Conservation (phyloP, 2,888 invertebrate genomes). For the Patella depressa region DNA sequence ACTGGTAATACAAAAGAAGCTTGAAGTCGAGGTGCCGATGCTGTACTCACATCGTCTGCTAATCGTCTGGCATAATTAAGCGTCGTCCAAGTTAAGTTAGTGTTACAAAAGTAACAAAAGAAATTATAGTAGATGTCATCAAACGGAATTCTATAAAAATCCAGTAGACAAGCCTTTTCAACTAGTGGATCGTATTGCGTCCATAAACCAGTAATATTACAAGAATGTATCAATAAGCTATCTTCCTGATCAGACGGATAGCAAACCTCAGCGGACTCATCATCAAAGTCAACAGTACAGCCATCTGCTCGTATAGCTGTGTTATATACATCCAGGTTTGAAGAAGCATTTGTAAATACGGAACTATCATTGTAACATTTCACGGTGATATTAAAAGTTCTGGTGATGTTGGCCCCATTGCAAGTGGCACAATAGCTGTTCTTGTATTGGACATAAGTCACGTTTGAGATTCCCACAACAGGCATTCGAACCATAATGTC, state of each 20-base stretch:
- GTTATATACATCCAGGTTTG: not conserved
- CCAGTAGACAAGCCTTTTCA: not conserved
- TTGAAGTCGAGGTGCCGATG: too few species aligned
- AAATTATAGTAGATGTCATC: not conserved
- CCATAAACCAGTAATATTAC: not conserved
- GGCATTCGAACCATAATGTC: too few species aligned
- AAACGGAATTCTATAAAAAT: not conserved
- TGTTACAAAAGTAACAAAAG: not conserved
- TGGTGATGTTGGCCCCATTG: not conserved
- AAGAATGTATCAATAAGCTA: not conserved
- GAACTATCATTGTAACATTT: not conserved
- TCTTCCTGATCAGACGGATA: not conserved
- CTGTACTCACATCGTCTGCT: too few species aligned
- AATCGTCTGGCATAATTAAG: too few species aligned
- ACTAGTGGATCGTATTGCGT: not conserved
- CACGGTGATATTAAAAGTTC: not conserved
- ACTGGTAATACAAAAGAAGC: too few species aligned
- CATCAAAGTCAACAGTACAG: not conserved
- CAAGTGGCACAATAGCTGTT: not conserved
- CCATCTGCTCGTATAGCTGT: not conserved
- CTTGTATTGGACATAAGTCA: not conserved
- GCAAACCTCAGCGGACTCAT: not conserved
- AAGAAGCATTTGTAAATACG: not conserved
- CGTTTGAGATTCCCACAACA: too few species aligned
- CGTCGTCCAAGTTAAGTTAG: not conserved